Percentiles rank a stretch among this genome's conserved stretches.
Conservation (phyloP, 2,113 vertebrate species). For the Istiophorus platypterus region DNA sequence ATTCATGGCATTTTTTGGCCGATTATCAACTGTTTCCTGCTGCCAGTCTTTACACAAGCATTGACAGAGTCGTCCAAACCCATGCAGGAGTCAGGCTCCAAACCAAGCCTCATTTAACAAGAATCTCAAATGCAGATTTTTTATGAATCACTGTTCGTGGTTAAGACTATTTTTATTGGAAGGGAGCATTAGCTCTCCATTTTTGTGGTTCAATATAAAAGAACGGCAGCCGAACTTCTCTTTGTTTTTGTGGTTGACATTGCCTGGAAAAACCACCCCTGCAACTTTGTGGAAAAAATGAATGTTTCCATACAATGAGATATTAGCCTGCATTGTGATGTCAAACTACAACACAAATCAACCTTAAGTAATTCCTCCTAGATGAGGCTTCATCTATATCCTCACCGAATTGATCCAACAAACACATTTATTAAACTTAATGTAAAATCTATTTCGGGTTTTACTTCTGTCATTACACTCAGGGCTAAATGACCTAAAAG, state of each 20-base stretch:
- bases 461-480: neutral
- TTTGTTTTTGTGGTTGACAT: constrained; percentile 65
- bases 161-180: constrained; percentile 58
- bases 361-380: neutral
- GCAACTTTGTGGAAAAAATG: constrained; percentile 54
- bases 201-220: constrained; percentile 71
- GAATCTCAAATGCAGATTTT: constrained; percentile 61
- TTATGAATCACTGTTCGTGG: constrained; percentile 54
- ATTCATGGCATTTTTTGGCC: constrained; percentile 67
- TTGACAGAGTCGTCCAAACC: constrained; percentile 31
- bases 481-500: constrained; percentile 9
- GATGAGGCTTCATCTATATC: constrained; percentile 6
- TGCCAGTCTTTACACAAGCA: constrained; percentile 57
- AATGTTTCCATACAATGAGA: constrained; percentile 56
- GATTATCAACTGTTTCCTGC: constrained; percentile 38
- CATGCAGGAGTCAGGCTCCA: constrained; percentile 43
- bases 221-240: constrained; percentile 56
- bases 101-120: constrained; percentile 65
- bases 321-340: constrained; percentile 28
- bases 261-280: constrained; percentile 61
- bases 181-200: constrained; percentile 34
- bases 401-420: neutral
- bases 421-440: constrained; percentile 21
- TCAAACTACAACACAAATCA: constrained; percentile 6
- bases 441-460: constrained; percentile 22